Base-by-base conservation (phyloP, 2,888 invertebrate species). In the Leptinotarsa tumamoca region DNA sequence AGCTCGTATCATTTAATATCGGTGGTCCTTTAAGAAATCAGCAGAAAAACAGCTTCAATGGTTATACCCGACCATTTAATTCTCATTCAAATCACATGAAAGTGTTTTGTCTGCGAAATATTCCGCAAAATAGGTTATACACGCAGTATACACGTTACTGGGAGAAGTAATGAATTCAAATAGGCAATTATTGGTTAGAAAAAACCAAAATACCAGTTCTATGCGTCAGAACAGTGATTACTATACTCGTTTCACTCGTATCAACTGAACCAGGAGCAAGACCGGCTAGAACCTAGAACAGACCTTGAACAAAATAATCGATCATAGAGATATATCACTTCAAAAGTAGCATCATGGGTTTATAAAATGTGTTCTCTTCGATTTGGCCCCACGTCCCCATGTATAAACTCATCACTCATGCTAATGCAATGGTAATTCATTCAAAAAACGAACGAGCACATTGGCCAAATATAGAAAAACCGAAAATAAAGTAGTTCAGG, bases 381-480 rank as follows among this genome's bases (percentile, higher is more conserved):
- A 33, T 33, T 33, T 63, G 27, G n/a, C 63, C 33, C 27, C 33
- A 43, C 27, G 63, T 63, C 63, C 43, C 43, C 63, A n/a, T 10
- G 17, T 33, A 63, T n/a, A 43, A 27, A 63, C 63, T 63, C 33
- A 63, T 63, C 43, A 43, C 43, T 33, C 17, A 63, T 63, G 63
- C 33, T 33, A 63, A 63, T 63, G 33, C 63, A n/a, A 63, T 63
- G 33, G 10, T 43, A 63, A 74, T 58, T 74, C 70, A 74, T 74
- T 56, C 67, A 61, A 51, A 67, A 67, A 50, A 67, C n/a, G 68
- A 56, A 54, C 58, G 13, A 43, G 56, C 33, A 67, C 67, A 71
- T 54, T 68, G 51, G 71, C 73, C 73, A 56, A 76, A 76, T 73
- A 70, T 75, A 68, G 72, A 61, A 75, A 61, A 71, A 27, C 67